Base-by-base conservation (phyloP, 1,140 invertebrate genomes). In the Drosophila subpulchrella region DNA sequence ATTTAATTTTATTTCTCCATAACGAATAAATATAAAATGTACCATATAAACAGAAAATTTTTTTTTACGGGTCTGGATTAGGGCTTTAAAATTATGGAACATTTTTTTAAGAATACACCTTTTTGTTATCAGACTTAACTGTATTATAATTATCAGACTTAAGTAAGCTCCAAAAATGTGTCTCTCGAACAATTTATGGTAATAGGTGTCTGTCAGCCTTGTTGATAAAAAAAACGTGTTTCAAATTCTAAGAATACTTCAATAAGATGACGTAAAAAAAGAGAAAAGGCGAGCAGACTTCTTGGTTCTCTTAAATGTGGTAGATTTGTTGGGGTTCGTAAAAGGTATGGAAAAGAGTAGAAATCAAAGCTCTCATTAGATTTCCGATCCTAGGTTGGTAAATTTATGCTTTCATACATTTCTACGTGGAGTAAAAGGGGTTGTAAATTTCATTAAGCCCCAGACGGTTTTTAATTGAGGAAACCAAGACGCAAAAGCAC, bases 151-250 rank as follows among this genome's bases (percentile, higher is more conserved):
- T 44, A 7, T 10, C 11, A 11, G 3, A 17, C 10, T 17, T 10
- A 42, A 4, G 8, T 38, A 24, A 56, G 27, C 17, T 17, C 34
- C 4, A 11, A 50, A 27, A 36, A 51, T 63, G 38, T 13, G 65
- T 67, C 46, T 63, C 58, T 8, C 17, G 3, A 42, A 17, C 41
- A 41, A 39, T 47, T 39, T 59, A 53, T 70, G 34, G 20, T 39
- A 53, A 51, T 65, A 13, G n/a, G 7, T 38, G 58, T 73, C 51
- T 74, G 53, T 12, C 41, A 65, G 11, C 27, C 17, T 53, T 65
- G 17, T 34, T 34, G 34, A 36, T 51, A 27, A 50, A 62, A 6
- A 51, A 67, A 73, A 65, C 70, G 50, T n/a, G 71, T 62, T 74
- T 57, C 10, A 10, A 17, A 44, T 24, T 53, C 41, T 47, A 27